Evolutionary conservation across 2,888 invertebrate genomes (phyloP).

Genomic region (Junonia oenone): DNA sequence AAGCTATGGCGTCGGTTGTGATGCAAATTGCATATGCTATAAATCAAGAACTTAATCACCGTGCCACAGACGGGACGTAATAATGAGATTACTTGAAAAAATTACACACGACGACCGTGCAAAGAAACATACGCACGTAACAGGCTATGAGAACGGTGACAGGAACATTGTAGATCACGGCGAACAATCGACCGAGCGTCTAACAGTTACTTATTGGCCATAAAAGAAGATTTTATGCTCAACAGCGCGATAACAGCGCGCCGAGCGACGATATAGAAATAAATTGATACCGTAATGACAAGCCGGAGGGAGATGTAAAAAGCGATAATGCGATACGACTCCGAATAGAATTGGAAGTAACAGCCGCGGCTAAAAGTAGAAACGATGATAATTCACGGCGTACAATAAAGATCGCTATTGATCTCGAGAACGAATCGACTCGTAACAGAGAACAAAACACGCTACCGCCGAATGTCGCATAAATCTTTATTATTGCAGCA

Average conservation of each 20-base stretch:
- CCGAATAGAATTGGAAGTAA: conserved; percentile 56
- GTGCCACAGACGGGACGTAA: conserved; percentile 59
- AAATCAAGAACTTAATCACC: conserved; percentile 77
- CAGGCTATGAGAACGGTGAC: conserved; percentile 45
- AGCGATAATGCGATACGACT: conserved; percentile 67
- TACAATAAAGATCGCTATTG: conserved; percentile 76
- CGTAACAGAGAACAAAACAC: conserved; percentile 76
- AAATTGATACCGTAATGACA: conserved; percentile 41
- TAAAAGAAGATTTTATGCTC: conserved; percentile 19
- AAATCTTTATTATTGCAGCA: conserved; percentile 79
- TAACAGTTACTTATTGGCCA: conserved; percentile 23
- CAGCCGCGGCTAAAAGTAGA: conserved; percentile 55
- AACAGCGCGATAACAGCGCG: conserved; percentile 12
- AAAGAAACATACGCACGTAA: neutral
- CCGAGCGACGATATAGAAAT: conserved; percentile 18
- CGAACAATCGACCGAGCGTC: conserved; percentile 26
- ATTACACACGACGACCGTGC: conserved; percentile 49
- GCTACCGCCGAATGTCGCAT: conserved; percentile 78
- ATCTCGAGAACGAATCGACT: conserved; percentile 75
- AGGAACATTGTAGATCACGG: conserved; percentile 42
- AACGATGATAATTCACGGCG: conserved; percentile 67
- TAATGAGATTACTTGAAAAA: conserved; percentile 76
- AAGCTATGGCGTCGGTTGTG: conserved; percentile 68
- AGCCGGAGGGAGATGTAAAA: conserved; percentile 57
- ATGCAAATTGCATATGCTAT: conserved; percentile 77